Conservation (phyloP, 1,140 invertebrate species). For the Armadillidium nasatum region DNA sequence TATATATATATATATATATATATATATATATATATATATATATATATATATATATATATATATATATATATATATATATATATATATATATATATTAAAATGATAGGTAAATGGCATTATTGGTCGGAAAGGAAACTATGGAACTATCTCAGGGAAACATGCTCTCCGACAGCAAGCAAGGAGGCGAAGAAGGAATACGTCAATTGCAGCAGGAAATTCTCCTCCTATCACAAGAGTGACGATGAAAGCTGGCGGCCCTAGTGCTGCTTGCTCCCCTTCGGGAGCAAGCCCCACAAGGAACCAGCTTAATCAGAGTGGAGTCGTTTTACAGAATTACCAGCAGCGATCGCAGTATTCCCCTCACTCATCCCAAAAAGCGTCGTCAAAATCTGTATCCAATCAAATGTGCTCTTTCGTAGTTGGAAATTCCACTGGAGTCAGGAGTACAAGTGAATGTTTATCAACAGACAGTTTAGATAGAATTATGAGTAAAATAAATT, state of each 20-base stretch:
- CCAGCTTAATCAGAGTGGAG: slow-evolving; percentile 24
- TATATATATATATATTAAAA: too few relatives aligned
- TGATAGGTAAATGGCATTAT: not conserved
- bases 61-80: too few relatives aligned
- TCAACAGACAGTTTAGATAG: not conserved
- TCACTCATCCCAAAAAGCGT: not conserved
- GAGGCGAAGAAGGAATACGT: slow-evolving; percentile 68
- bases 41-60: not conserved
- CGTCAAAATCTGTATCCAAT: not conserved
- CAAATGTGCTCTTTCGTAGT: not conserved
- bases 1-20: not conserved
- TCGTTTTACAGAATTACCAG: not conserved
- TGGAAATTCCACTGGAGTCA: not conserved
- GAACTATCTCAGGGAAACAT: slow-evolving; percentile 54
- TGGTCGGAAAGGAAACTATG: not conserved
- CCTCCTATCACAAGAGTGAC: slow-evolving; percentile 43
- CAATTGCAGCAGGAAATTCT: slow-evolving; percentile 59
- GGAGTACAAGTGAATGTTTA: not conserved
- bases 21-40: not conserved
- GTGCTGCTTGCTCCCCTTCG: slow-evolving; percentile 24
- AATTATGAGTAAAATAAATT: slow-evolving; percentile 3
- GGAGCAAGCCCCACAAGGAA: slow-evolving; percentile 17
- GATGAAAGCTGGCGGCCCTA: slow-evolving; percentile 40
- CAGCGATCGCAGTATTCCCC: not conserved
- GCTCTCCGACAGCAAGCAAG: slow-evolving; percentile 71